These are phyloP conservation scores for Eremobia ochroleuca DNA, from an alignment of 2,888 invertebrate genomes.

Conservation along the genomic window DNA sequence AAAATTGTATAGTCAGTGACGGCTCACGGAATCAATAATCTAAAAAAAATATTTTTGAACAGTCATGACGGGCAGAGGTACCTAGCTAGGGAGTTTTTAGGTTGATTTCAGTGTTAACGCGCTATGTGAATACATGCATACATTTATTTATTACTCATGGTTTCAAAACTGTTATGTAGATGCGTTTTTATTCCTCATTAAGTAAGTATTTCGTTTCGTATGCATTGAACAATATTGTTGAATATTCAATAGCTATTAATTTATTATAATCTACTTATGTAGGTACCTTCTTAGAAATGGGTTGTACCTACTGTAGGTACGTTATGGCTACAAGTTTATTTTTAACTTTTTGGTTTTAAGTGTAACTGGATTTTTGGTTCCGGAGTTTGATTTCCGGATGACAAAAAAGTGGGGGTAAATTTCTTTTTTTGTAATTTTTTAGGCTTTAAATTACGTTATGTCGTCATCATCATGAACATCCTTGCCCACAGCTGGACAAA, in stretches of 20 bases:
- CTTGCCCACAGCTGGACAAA: neutral
- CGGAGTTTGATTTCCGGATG: conserved; percentile 39
- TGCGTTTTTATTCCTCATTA: conserved; percentile 43
- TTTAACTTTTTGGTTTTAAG: neutral
- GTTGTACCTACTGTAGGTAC: neutral
- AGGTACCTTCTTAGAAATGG: conserved; percentile 14
- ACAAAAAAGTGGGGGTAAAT: neutral
- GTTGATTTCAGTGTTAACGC: neutral
- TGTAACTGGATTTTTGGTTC: conserved; percentile 13
- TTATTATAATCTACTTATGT: neutral
- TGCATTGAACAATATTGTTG: conserved; percentile 42
- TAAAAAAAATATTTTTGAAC: conserved; percentile 86
- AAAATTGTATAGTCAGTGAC: conserved; percentile 85
- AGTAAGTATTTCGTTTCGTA: conserved; percentile 40
- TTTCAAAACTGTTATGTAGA: conserved; percentile 47
- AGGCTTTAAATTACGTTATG: neutral
- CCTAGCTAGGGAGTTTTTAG: conserved; percentile 26
- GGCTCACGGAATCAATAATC: conserved; percentile 86
- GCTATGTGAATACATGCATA: neutral
- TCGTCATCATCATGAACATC: too few species aligned
- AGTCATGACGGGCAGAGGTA: conserved; percentile 64
- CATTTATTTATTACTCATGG: conserved; percentile 6
- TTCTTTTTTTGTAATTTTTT: neutral
- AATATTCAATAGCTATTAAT: conserved; percentile 55
- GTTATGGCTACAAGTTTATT: neutral